These are phyloP conservation scores for Macaca fascicularis DNA, from an alignment of 2,113 vertebrate genomes.

Conservation along the genomic window T2T-MFA8v1.1 NC_088377.1:98457501-98458000, in stretches of 20 bases:
- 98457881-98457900: background rate
- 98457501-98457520: no score
- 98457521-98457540: no score
- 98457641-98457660: background rate
- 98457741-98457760: fast-evolving
- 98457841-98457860: background rate
- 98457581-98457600: no score
- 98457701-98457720: background rate
- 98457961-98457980: background rate
- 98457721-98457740: background rate
- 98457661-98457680: background rate
- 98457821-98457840: background rate
- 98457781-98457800: background rate
- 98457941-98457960: background rate
- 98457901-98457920: background rate
- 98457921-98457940: background rate
- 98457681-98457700: background rate
- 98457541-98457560: no score
- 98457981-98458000: background rate
- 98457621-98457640: background rate
- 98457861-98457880: background rate
- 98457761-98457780: background rate
- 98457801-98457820: background rate
- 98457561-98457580: no score
- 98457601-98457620: no score